Evolutionary conservation across 2,113 vertebrate genomes (phyloP), one percentile per base, ranked within the genome.

Genomic region (Xenus cinereus): DNA sequence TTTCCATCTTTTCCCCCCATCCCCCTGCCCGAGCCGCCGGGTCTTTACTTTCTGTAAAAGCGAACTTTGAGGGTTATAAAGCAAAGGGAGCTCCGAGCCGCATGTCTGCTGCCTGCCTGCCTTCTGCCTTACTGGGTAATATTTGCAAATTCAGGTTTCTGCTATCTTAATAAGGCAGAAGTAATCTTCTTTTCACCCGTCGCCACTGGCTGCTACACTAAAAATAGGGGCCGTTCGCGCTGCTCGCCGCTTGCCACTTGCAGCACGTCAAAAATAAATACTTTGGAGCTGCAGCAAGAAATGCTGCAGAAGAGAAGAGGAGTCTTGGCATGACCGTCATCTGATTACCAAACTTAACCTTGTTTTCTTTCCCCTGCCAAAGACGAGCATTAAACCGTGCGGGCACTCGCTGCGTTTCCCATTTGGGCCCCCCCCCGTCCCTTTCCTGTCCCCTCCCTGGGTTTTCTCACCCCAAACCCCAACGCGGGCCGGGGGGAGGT

Each of bases 181-280:
- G 68, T 73, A 50, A 83, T 82, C 89, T 72, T 5, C 83, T 64
- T 64, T 84, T 94, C 94, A 27, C 93, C 93, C 87, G 32, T 87
- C 22, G 94, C 94, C 94, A 82, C 89, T 60, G 91, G 69, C 95
- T 95, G 94, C 95, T 39, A 6, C 84, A 21, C 94, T 95, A 94
- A 94, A 96, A 95, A 93, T 84, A 89, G 93, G 89, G 89, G 21
- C 3, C 4, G 68, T 64, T 10, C 50, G 35, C 79, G 11, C 76
- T 37, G 89, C 95, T 90, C 79, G 11, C 76, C 37, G 89, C 95
- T 90, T 79, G 94, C 94, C 95, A 84, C 96, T 97, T 88, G 94
- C 96, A 95, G 94, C 92, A 45, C 77, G 92, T 80, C 76, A 59
- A 7, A 93, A 64, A 96, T 54, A 91, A 83, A 84, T 64, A 54